phyloP scores from a whole-genome alignment of 2,797 vertebrate species.

The Alosa sapidissima region DNA sequence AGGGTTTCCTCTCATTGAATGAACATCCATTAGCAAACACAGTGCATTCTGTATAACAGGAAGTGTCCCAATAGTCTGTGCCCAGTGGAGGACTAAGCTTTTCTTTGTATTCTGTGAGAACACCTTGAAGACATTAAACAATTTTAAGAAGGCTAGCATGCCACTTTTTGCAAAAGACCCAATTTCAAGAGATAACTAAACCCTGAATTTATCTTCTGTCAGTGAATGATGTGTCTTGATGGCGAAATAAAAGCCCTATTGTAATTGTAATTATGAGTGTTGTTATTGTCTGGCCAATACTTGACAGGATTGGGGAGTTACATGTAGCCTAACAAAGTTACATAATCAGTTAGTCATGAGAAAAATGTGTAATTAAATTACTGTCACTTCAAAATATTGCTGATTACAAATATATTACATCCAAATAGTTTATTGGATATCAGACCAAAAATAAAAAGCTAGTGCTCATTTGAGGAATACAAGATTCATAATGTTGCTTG shows the following conservation, averaged over 20 bases:
- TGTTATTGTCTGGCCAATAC: too few species aligned
- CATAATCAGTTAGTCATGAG: too few species aligned
- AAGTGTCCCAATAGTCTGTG: not conserved
- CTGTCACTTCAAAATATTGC: too few species aligned
- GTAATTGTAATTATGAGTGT: too few species aligned
- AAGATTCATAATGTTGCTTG: too few species aligned
- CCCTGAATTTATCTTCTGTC: not conserved
- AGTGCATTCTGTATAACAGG: not conserved
- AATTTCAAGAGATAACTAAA: not conserved
- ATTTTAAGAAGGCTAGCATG: not conserved
- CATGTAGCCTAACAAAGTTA: too few species aligned
- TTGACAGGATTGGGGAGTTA: too few species aligned
- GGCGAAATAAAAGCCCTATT: not conserved
- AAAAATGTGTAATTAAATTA: too few species aligned
- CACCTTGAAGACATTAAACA: not conserved
- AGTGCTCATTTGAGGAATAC: too few species aligned
- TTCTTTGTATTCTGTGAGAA: not conserved
- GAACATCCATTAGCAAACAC: constrained; percentile 5
- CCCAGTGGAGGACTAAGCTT: not conserved
- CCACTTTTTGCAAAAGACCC: not conserved
- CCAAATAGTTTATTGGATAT: too few species aligned
- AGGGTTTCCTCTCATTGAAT: constrained; percentile 2
- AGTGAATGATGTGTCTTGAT: not conserved
- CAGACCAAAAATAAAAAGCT: too few species aligned
- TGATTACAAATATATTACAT: too few species aligned